A percentile compares a stretch with the other conserved stretches of the same genome.
Evolutionary conservation across 1,140 invertebrate species (phyloP).

Genomic region (Venturia canescens): DNA sequence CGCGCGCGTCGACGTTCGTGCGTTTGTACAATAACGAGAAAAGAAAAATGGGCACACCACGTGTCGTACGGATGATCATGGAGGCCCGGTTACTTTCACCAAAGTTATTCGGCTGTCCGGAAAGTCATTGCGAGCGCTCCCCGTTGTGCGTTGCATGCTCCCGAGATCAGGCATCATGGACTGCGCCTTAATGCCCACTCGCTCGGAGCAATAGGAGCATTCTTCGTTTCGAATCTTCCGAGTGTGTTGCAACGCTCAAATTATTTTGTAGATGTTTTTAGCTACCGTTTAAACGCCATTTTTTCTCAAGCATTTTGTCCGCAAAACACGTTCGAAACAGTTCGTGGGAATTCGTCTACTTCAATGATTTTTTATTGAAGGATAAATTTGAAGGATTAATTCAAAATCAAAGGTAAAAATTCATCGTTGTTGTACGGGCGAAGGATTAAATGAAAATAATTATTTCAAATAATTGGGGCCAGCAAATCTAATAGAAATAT

Average conservation of each 20-base stretch:
- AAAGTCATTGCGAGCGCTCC: neutral
- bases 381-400: no score
- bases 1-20: neutral
- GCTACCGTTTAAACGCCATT: neutral
- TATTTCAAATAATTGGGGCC: no score
- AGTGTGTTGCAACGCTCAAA: neutral
- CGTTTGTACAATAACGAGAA: neutral
- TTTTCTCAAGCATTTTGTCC: neutral
- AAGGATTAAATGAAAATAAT: no score
- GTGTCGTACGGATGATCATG: no score
- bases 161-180: neutral
- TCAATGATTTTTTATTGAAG: no score
- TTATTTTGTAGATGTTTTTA: neutral
- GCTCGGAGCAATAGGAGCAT: neutral
- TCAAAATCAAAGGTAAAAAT: no score
- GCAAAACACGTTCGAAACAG: no score
- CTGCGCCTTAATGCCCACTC: neutral
- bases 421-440: no score
- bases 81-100: slow-evolving; percentile 7
- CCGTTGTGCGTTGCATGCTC: neutral
- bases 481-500: no score
- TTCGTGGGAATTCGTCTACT: no score
- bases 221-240: no score
- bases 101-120: slow-evolving; percentile 7
- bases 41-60: neutral